Evolutionary conservation across 2,113 vertebrate genomes (phyloP).

Genomic region (Alces alces): DNA sequence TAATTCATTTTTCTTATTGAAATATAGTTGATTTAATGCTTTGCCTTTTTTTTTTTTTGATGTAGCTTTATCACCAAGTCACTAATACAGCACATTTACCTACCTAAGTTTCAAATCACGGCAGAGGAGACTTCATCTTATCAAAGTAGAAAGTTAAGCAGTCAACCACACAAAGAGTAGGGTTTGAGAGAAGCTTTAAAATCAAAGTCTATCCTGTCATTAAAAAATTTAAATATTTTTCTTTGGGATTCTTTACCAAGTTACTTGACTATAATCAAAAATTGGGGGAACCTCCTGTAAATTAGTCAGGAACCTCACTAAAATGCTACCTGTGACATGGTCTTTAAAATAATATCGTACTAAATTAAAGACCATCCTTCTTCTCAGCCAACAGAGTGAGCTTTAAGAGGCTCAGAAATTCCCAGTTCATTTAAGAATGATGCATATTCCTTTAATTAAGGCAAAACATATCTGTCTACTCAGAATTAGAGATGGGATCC

Average conservation of each 20-base stretch:
- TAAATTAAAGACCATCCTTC: neutral
- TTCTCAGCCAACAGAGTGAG: neutral
- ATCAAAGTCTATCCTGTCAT: neutral
- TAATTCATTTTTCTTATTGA: neutral
- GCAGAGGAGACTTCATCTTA: neutral
- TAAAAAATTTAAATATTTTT: neutral
- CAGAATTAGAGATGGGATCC: neutral
- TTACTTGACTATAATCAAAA: neutral
- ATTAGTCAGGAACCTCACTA: neutral
- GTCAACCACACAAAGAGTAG: neutral
- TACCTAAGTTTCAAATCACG: neutral
- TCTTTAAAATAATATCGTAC: neutral
- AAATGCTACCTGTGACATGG: neutral
- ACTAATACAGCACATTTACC: neutral
- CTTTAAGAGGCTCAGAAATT: neutral
- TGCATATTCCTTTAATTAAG: neutral
- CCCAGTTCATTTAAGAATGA: neutral
- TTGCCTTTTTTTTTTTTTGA: neutral
- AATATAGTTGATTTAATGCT: neutral
- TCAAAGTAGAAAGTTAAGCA: neutral
- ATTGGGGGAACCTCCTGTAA: neutral
- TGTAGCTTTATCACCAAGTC: neutral
- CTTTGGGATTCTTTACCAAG: neutral
- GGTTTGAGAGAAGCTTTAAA: neutral
- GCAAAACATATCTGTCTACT: neutral